phyloP scores from a whole-genome alignment of 2,113 vertebrate genomes.

The Varanus komodoensis region DNA sequence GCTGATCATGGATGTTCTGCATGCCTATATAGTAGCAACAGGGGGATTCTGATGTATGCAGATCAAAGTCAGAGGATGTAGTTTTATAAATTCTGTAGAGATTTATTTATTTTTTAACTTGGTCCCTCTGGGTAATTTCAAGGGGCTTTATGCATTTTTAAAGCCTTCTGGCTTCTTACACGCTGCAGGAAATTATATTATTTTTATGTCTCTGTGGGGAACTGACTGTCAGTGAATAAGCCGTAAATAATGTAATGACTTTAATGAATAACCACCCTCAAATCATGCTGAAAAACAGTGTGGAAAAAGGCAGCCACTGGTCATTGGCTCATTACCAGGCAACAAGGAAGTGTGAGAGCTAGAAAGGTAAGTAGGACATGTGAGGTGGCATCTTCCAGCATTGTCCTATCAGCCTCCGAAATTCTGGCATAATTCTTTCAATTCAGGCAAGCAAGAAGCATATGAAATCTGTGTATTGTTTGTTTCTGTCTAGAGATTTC shows the following conservation, averaged over 20 bases:
- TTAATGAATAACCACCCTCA: slow-evolving; percentile 62
- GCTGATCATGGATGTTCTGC: slow-evolving; percentile 23
- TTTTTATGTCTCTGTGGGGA: slow-evolving; percentile 55
- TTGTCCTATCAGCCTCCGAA: background rate
- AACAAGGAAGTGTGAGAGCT: slow-evolving; percentile 15
- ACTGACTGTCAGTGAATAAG: slow-evolving; percentile 53
- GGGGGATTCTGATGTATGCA: slow-evolving; percentile 32
- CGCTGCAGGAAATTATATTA: slow-evolving; percentile 54
- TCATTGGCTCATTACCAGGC: slow-evolving; percentile 38
- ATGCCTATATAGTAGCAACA: slow-evolving; percentile 17
- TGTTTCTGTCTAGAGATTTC: slow-evolving; percentile 6
- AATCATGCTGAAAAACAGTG: slow-evolving; percentile 54
- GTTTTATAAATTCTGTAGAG: slow-evolving; percentile 49
- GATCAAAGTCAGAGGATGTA: slow-evolving; percentile 26
- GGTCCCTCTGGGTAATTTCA: slow-evolving; percentile 50
- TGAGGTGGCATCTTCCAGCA: background rate
- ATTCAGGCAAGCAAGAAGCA: background rate
- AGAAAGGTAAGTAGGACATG: background rate
- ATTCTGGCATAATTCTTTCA: background rate
- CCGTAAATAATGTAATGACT: slow-evolving; percentile 60
- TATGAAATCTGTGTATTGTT: slow-evolving; percentile 24
- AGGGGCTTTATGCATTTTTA: slow-evolving; percentile 51
- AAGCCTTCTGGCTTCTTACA: slow-evolving; percentile 53
- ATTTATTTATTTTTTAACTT: slow-evolving; percentile 45
- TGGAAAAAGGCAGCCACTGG: background rate